Conservation (phyloP, 2,797 vertebrate species). For the Emydoidea blandingii region DNA sequence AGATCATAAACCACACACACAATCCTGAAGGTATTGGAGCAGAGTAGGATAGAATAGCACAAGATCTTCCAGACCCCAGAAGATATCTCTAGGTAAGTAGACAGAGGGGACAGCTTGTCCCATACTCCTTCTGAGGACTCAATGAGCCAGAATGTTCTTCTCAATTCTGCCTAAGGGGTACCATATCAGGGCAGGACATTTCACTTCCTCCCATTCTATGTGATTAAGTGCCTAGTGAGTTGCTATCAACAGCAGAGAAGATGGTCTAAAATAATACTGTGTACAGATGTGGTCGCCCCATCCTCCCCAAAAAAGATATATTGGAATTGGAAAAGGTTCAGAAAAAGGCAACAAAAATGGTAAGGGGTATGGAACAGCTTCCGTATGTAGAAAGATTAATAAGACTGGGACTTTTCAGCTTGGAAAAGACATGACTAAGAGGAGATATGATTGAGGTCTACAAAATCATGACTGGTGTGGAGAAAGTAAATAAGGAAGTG, state of each 20-base stretch:
- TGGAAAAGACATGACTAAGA: no score
- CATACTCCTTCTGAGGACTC: background rate
- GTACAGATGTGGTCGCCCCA: no score
- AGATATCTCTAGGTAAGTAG: background rate
- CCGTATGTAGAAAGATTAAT: no score
- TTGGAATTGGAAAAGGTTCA: no score
- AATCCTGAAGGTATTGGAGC: background rate
- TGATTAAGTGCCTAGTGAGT: background rate
- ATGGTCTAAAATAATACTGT: background rate
- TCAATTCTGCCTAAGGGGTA: background rate
- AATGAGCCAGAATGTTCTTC: background rate
- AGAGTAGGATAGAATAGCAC: background rate
- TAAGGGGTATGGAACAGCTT: no score
- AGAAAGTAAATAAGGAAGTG: no score
- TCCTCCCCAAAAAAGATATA: no score
- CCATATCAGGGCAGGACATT: background rate
- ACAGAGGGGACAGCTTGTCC: background rate
- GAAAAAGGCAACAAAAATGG: no score
- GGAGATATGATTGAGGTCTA: no score
- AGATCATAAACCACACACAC: background rate
- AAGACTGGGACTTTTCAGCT: no score
- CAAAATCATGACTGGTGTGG: no score
- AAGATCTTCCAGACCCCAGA: background rate
- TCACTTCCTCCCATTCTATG: background rate
- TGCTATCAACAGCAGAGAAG: background rate